phyloP scores from a whole-genome alignment of 2,113 vertebrate species.

The Anser cygnoides region DNA sequence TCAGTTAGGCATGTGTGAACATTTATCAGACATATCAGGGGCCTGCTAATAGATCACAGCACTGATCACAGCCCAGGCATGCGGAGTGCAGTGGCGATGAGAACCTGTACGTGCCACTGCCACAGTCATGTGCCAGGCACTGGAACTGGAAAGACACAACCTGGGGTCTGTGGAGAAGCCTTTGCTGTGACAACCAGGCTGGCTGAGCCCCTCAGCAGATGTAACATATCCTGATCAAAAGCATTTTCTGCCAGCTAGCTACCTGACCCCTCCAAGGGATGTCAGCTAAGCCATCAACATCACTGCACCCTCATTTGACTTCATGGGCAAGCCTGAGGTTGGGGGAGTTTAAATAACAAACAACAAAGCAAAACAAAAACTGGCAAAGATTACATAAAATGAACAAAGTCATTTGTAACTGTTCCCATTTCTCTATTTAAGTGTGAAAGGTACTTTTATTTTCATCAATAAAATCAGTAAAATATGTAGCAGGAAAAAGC shows the following conservation, averaged over 20 bases:
- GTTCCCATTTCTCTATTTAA: neutral
- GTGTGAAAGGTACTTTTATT: neutral
- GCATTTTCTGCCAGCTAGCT: neutral
- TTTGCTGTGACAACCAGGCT: neutral
- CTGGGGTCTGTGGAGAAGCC: neutral
- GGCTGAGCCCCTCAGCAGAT: neutral
- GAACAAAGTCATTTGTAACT: neutral
- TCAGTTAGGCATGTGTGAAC: neutral
- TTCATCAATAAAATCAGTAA: neutral
- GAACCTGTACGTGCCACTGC: neutral
- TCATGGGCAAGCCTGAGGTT: neutral
- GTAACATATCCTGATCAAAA: neutral
- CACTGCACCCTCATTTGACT: neutral
- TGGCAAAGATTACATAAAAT: neutral
- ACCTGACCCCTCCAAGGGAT: neutral
- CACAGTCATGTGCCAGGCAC: rapidly evolving
- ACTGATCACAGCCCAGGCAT: rapidly evolving
- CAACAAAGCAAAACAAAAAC: neutral
- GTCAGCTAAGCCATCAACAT: constrained; percentile 8
- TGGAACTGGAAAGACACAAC: neutral
- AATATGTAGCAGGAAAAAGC: neutral
- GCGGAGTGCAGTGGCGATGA: neutral
- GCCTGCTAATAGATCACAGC: neutral
- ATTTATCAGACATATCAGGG: neutral
- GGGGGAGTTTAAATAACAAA: neutral